Percentiles rank a stretch among this genome's conserved stretches.
Conservation (phyloP, 2,113 vertebrate genomes). For the Chloroceryle aenea region DNA sequence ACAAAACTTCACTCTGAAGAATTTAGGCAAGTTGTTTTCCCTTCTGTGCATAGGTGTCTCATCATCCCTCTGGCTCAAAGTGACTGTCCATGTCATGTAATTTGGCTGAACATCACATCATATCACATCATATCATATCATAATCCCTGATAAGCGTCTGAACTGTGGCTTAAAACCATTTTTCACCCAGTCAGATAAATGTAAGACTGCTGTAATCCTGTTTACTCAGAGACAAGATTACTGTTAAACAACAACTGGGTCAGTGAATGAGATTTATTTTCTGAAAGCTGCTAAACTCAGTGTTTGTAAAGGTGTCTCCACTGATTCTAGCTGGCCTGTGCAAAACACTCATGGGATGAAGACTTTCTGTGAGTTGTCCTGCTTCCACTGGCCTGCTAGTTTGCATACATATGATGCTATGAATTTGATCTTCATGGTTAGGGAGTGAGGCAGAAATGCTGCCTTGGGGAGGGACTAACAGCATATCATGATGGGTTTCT, state of each 20-base stretch:
- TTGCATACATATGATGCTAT: accelerated
- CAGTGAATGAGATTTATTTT: neutral
- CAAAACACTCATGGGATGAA: neutral
- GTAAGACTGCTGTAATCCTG: neutral
- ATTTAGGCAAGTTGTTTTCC: neutral
- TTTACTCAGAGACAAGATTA: neutral
- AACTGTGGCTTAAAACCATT: neutral
- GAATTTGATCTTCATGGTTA: neutral
- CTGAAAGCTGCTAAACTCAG: neutral
- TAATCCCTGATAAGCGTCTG: neutral
- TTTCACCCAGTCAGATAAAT: neutral
- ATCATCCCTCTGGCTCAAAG: neutral
- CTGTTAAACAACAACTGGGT: neutral
- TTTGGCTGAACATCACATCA: neutral
- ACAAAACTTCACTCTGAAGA: neutral
- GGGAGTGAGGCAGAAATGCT: neutral
- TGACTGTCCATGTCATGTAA: neutral
- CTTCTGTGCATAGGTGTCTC: neutral
- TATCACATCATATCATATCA: neutral
- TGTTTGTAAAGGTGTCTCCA: neutral
- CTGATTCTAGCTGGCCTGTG: neutral
- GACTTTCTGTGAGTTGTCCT: neutral
- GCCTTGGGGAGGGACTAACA: neutral
- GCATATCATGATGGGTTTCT: neutral
- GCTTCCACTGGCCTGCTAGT: neutral